phyloP scores from a whole-genome alignment of 2,113 vertebrate genomes.

The Cryptomyrus ogoouensis region DNA sequence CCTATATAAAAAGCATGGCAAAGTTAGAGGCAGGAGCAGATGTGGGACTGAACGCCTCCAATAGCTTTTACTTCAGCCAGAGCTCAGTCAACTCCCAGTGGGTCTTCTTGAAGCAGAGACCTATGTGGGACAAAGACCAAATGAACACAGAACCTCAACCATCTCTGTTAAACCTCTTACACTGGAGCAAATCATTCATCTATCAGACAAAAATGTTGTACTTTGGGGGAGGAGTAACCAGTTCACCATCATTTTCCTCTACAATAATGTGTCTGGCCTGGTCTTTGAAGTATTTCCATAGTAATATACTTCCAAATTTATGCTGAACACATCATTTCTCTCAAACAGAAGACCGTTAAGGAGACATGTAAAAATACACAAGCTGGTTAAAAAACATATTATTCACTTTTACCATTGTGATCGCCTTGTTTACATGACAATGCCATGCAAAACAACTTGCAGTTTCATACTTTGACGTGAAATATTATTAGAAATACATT shows the following conservation, averaged over 20 bases:
- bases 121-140: neutral
- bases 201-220: neutral
- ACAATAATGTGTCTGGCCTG: neutral
- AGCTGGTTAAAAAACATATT: neutral
- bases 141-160: neutral
- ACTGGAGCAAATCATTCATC: neutral
- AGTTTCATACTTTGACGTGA: neutral
- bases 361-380: neutral
- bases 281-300: neutral
- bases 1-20: neutral
- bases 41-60: too few species aligned
- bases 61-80: neutral
- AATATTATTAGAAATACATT: neutral
- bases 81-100: neutral
- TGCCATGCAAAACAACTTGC: neutral
- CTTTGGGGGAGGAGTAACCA: neutral
- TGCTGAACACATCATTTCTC: neutral
- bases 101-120: neutral
- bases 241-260: neutral
- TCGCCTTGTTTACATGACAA: neutral
- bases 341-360: neutral
- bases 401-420: neutral
- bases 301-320: neutral
- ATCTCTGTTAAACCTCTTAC: neutral
- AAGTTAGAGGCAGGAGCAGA: neutral